Evolutionary conservation across 2,888 invertebrate species (phyloP).

Genomic region (Plagodis dolabraria): DNA sequence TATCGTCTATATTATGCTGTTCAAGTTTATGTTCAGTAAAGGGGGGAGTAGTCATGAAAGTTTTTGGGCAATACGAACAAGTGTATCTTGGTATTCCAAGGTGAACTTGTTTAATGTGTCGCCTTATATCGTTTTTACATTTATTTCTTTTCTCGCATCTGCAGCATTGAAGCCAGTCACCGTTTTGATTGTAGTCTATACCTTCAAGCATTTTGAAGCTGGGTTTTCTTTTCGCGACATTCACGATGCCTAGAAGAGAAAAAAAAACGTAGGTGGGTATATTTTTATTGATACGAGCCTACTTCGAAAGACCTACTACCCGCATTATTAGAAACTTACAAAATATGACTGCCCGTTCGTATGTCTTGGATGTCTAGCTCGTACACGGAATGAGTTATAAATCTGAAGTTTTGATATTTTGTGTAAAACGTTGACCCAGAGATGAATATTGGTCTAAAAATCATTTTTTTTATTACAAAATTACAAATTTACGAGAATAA

Average conservation of each 20-base stretch:
- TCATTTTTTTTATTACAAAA: too few species aligned
- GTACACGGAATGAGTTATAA: too few species aligned
- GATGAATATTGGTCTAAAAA: too few species aligned
- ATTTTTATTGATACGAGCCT: too few species aligned
- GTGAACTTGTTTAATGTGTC: conserved; percentile 1
- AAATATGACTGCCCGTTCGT: too few species aligned
- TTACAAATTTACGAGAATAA: too few species aligned
- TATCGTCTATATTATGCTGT: conserved; percentile 63
- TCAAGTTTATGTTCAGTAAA: conserved; percentile 55
- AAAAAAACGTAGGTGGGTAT: not conserved
- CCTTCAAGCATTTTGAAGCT: not conserved
- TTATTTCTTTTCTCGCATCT: not conserved
- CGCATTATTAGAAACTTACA: too few species aligned
- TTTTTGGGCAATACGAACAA: not conserved
- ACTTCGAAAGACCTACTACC: too few species aligned
- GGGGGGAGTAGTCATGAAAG: not conserved
- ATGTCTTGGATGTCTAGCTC: too few species aligned
- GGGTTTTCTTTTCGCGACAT: not conserved
- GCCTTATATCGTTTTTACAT: not conserved
- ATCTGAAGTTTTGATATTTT: too few species aligned
- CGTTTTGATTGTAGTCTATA: conserved; percentile 14
- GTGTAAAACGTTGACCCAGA: too few species aligned
- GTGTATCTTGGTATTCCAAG: conserved; percentile 8
- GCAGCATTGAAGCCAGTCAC: conserved; percentile 4
- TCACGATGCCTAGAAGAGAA: conserved; percentile 8